A percentile compares a stretch with the other conserved stretches of the same genome.
These are phyloP conservation scores for Drosophila pachea DNA, from an alignment of 1,140 invertebrate genomes.

Conservation along the genomic window DNA sequence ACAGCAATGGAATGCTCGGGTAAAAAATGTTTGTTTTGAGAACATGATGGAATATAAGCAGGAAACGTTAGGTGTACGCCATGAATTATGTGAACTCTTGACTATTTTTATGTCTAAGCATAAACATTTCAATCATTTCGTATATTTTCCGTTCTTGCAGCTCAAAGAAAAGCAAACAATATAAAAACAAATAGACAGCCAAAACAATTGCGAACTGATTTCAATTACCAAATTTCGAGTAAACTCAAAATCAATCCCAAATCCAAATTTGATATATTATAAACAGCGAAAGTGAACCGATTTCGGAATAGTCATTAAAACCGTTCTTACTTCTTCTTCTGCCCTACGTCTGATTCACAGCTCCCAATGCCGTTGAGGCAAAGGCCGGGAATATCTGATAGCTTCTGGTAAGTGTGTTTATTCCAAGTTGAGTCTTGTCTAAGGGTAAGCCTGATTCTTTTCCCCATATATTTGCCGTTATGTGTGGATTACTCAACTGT, in stretches of 20 bases:
- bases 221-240: constrained; percentile 29
- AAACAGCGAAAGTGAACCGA: constrained; percentile 2
- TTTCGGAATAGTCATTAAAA: too few species aligned
- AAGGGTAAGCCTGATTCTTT: too few species aligned
- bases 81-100: constrained; percentile 35
- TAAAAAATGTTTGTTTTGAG: constrained; percentile 39
- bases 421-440: too few species aligned
- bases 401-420: too few species aligned
- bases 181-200: constrained; percentile 15
- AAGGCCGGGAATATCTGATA: background rate
- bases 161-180: background rate
- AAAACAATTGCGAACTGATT: constrained; percentile 12
- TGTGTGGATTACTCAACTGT: too few species aligned
- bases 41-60: constrained; percentile 33
- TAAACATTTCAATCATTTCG: constrained; percentile 38
- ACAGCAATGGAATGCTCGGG: constrained; percentile 21
- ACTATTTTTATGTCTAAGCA: constrained; percentile 27
- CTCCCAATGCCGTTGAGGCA: constrained; percentile 3
- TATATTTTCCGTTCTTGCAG: background rate
- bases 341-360: too few species aligned
- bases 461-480: too few species aligned
- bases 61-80: background rate
- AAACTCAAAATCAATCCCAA: constrained; percentile 22
- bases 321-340: too few species aligned
- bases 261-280: constrained; percentile 33